phyloP scores from a whole-genome alignment of 2,888 invertebrate genomes.

The Fissipunctia ypsillon region DNA sequence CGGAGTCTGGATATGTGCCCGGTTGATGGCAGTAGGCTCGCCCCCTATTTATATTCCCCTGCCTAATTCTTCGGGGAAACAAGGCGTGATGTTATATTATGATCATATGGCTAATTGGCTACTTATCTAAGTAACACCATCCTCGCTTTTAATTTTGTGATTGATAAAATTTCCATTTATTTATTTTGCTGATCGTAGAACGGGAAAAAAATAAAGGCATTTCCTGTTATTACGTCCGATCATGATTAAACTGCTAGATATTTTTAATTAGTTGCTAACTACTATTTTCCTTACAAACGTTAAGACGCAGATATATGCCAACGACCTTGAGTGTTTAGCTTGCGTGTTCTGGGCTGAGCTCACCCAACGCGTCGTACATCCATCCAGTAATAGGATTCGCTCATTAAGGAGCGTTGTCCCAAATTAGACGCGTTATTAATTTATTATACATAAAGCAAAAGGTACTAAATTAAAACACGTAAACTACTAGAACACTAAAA shows the following conservation, averaged over 20 bases:
- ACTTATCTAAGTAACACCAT: background rate
- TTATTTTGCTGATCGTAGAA: background rate
- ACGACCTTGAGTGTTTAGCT: too few relatives aligned
- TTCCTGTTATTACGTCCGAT: background rate
- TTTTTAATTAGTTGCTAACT: conserved; percentile 22
- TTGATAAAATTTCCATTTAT: background rate
- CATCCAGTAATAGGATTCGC: too few relatives aligned
- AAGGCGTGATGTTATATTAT: background rate
- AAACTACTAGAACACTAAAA: too few relatives aligned
- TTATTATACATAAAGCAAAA: too few relatives aligned
- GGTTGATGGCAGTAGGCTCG: background rate
- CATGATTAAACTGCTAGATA: background rate
- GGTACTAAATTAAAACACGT: too few relatives aligned
- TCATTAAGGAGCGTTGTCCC: too few relatives aligned
- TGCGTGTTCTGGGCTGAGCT: too few relatives aligned
- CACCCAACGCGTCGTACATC: too few relatives aligned
- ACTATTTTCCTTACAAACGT: conserved; percentile 25
- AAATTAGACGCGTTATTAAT: too few relatives aligned
- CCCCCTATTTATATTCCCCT: background rate
- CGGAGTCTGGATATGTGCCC: background rate
- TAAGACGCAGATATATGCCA: too few relatives aligned
- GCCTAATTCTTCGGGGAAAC: background rate
- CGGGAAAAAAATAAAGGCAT: background rate
- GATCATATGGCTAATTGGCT: too few relatives aligned
- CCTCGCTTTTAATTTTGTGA: background rate